phyloP scores from a whole-genome alignment of 1,140 invertebrate species.

The Caenorhabditis brenneri region DNA sequence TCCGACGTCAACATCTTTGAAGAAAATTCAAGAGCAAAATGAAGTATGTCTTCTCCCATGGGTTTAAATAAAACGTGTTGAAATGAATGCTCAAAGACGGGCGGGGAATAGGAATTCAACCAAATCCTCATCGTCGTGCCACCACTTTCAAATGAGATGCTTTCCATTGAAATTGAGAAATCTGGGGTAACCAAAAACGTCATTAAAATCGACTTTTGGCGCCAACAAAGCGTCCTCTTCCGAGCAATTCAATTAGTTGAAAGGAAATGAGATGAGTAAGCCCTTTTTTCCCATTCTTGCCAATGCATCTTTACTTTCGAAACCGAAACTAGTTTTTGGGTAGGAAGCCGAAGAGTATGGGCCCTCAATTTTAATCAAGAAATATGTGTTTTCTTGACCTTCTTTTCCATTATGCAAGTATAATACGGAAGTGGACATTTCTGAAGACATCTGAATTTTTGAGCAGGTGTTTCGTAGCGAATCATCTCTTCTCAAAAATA shows the following conservation, averaged over 20 bases:
- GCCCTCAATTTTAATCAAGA: neutral
- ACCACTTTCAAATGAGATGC: too few species aligned
- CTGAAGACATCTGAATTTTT: too few species aligned
- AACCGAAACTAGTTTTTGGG: neutral
- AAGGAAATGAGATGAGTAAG: too few species aligned
- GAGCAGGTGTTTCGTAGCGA: too few species aligned
- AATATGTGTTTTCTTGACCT: too few species aligned
- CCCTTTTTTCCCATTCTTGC: neutral
- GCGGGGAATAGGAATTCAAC: too few species aligned
- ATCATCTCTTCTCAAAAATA: too few species aligned
- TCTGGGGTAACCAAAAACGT: neutral
- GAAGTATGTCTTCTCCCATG: neutral
- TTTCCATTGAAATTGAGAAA: neutral
- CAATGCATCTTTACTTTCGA: neutral
- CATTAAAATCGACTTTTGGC: slow-evolving; percentile 7
- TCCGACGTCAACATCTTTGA: neutral
- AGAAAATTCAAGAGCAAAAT: neutral
- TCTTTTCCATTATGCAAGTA: too few species aligned
- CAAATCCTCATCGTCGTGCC: too few species aligned
- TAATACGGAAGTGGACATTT: too few species aligned
- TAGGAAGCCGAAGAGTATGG: neutral
- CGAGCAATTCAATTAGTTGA: neutral
- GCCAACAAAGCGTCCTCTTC: neutral
- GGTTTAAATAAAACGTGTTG: too few species aligned
- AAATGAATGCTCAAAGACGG: too few species aligned